Conservation (phyloP, 2,797 vertebrate genomes). For the Caiman crocodilus region DNA sequence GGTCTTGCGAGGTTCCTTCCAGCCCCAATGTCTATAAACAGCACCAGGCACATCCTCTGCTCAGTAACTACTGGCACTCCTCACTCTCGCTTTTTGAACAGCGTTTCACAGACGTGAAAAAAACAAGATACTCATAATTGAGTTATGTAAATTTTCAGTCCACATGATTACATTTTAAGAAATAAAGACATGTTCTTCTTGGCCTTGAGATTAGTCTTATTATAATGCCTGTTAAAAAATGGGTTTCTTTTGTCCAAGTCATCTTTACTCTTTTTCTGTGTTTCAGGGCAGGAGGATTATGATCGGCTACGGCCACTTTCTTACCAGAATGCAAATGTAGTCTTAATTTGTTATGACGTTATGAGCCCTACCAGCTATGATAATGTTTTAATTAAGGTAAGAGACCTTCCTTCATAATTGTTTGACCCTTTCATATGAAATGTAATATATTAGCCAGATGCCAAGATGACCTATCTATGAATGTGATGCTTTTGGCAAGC, state of each 20-base stretch:
- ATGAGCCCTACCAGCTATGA: conserved; percentile 96
- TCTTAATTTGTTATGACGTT: conserved; percentile 96
- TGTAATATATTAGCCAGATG: rapidly evolving
- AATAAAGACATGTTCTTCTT: not conserved
- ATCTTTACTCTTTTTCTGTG: not conserved
- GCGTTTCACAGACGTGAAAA: not conserved
- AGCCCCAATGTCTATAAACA: not conserved
- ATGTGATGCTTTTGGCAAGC: not conserved
- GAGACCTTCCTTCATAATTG: not conserved
- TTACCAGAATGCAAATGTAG: conserved; percentile 92
- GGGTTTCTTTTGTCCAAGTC: not conserved
- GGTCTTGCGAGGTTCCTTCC: too few relatives aligned
- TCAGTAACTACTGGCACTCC: not conserved
- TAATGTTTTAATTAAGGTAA: conserved; percentile 95
- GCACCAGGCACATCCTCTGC: not conserved
- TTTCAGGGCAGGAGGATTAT: conserved; percentile 96
- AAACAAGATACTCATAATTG: not conserved
- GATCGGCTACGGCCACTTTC: conserved; percentile 94
- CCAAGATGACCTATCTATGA: not conserved
- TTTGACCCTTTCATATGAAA: not conserved
- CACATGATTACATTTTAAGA: not conserved
- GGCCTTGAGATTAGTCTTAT: not conserved
- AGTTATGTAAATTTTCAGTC: not conserved
- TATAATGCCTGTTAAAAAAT: not conserved
- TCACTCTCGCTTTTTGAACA: not conserved